Evolutionary conservation across 2,888 invertebrate genomes (phyloP), one percentile per base, ranked within the genome.

Genomic region (Xestobium rufovillosum): DNA sequence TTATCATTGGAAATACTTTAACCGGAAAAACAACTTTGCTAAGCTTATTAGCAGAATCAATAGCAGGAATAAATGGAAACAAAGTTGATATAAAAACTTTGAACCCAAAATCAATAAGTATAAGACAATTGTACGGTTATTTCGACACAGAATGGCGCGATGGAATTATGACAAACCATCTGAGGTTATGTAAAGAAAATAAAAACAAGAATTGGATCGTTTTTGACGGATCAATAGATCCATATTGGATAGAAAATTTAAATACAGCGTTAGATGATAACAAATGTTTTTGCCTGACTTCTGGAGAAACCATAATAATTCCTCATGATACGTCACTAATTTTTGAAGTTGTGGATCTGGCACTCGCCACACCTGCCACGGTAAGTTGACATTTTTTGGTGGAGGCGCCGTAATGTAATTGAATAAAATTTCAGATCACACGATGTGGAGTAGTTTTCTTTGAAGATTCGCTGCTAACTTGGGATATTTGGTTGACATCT

Each of bases 201-300:
- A 75, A 79, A 43, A 71, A 72, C 43, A 71, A 78, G 41, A 87
- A 89, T 61, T 92, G 89, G 90, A 75, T 92, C 32, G 76, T 92
- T 31, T 89, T 94, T 61, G 88, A 89, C 60, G 88, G 88, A 1
- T 83, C 85, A 0, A 82, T 88, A n/a, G 85, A 87, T 61, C 78
- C 83, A 6, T 76, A 79, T 3, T 87, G 87, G 87, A 81, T 85
- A 47, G 87, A 88, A 66, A 83, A 83, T 59, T 76, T 88, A 72
- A 85, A 83, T 56, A 83, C 83, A 1, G 82, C 84, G 9, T 66
- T 87, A 45, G 85, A 86, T 61, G 84, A 85, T 49, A 83, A 83
- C 57, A 83, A 81, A 65, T 84, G 83, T 57, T 70, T 87, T 11
- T 85, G 84, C 56, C 67, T 88, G 25, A 82, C 83, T 52, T 85